Evolutionary conservation across 2,113 vertebrate genomes (phyloP).

Genomic region (Prunella himalayana): DNA sequence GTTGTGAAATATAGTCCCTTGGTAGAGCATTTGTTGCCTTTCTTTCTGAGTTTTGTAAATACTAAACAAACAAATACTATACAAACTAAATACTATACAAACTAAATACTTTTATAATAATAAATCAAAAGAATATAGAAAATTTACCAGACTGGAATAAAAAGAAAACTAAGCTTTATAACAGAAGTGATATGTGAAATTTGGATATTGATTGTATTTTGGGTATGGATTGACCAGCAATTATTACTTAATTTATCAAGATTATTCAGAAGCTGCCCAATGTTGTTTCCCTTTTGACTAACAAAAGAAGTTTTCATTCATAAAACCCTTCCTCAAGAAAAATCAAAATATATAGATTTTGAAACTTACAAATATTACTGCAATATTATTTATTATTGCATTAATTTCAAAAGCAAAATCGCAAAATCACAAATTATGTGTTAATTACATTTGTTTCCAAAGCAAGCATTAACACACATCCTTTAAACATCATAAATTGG

Average conservation of each 20-base stretch:
- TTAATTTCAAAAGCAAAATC: constrained; percentile 9
- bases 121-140: background rate
- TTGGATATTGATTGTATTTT: background rate
- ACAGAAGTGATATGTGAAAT: background rate
- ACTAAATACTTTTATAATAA: background rate
- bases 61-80: no score
- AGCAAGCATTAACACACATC: background rate
- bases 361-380: background rate
- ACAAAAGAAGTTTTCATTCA: background rate
- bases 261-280: background rate
- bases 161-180: background rate
- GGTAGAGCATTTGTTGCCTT: background rate
- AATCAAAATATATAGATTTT: background rate
- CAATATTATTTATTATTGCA: background rate
- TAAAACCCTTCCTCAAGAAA: background rate
- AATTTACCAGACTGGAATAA: background rate
- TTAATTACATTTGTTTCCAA: constrained; percentile 20
- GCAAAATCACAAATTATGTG: background rate
- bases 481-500: constrained; percentile 26
- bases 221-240: background rate
- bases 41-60: background rate
- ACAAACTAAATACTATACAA: background rate
- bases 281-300: background rate
- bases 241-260: background rate
- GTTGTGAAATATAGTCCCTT: background rate